These are phyloP conservation scores for Ochotona curzoniae DNA, from an alignment of 2,113 vertebrate genomes.

Conservation along the genomic window DNA sequence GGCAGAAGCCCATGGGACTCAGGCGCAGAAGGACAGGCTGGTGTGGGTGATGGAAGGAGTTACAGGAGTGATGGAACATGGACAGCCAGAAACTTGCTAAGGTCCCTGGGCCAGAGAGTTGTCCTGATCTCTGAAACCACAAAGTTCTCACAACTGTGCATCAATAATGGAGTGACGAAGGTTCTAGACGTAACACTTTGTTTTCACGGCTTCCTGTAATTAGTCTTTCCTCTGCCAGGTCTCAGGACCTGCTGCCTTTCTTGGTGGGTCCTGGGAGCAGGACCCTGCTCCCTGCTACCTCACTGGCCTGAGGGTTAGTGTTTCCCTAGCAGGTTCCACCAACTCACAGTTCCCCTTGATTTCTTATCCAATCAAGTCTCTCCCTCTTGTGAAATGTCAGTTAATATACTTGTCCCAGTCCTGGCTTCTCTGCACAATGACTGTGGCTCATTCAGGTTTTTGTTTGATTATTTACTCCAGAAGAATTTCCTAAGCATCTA, in stretches of 20 bases:
- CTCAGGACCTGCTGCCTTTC: not conserved
- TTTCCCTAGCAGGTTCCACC: not conserved
- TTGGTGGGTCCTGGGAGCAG: not conserved
- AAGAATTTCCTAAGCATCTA: not conserved
- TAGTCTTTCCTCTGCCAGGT: not conserved
- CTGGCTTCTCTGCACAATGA: constrained; percentile 9
- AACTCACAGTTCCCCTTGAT: accelerated
- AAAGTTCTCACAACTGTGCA: not conserved
- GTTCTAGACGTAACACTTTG: not conserved
- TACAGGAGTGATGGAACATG: not conserved
- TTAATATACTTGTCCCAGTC: not conserved
- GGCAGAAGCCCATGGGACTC: not conserved
- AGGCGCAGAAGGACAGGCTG: not conserved
- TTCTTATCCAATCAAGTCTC: not conserved
- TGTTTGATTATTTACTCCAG: not conserved
- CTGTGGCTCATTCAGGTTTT: not conserved
- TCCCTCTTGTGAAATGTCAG: not conserved
- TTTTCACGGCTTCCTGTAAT: not conserved
- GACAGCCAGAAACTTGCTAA: not conserved
- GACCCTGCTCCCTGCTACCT: not conserved
- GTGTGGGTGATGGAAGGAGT: no score
- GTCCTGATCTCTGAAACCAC: not conserved
- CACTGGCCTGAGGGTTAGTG: accelerated
- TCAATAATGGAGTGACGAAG: not conserved
- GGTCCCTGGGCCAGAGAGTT: not conserved